Evolutionary conservation across 2,888 invertebrate species (phyloP).

Genomic region (Drosophila limbata): DNA sequence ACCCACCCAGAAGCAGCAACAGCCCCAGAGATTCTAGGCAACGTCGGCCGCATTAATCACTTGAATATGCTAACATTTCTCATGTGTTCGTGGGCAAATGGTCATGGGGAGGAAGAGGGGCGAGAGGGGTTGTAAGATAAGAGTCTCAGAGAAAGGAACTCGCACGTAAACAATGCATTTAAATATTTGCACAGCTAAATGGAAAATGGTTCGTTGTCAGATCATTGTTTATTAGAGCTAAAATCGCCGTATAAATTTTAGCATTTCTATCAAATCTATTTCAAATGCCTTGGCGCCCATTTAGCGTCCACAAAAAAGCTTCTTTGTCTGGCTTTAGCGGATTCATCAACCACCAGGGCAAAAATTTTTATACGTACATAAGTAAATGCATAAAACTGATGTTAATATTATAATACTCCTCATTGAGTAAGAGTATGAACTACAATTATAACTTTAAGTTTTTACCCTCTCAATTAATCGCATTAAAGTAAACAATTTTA

Average conservation of each 20-base stretch:
- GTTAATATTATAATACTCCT: too few relatives aligned
- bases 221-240: constrained; percentile 22
- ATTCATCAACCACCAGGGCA: constrained; percentile 24
- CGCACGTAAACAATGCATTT: constrained; percentile 72
- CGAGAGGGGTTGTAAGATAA: constrained; percentile 34
- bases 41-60: constrained; percentile 74
- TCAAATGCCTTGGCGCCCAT: neutral
- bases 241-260: constrained; percentile 25
- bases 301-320: neutral
- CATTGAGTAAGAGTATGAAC: too few relatives aligned
- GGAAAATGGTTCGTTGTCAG: constrained; percentile 26
- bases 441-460: too few relatives aligned
- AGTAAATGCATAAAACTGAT: neutral
- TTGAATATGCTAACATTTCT: constrained; percentile 74
- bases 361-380: too few relatives aligned
- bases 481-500: neutral
- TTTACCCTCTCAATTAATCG: too few relatives aligned
- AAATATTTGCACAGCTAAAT: constrained; percentile 59
- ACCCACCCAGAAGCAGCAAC: constrained; percentile 15
- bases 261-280: constrained; percentile 14
- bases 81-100: constrained; percentile 46
- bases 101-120: neutral
- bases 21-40: constrained; percentile 43
- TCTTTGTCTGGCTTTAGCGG: constrained; percentile 6
- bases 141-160: constrained; percentile 49